Evolutionary conservation across 2,888 invertebrate genomes (phyloP).

Genomic region (Drosophila anomelani): DNA sequence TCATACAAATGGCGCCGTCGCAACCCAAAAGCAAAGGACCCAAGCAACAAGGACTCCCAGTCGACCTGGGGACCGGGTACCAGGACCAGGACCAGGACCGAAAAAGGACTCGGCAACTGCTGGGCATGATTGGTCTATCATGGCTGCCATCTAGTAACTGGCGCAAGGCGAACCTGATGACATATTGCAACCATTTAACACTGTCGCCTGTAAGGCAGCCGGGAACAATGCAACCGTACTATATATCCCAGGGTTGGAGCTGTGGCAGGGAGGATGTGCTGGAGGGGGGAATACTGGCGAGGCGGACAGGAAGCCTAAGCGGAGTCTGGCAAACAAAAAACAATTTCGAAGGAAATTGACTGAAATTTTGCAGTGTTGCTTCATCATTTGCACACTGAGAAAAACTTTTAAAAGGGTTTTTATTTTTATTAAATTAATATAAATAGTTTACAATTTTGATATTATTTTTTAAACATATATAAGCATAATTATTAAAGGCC

Average conservation of each 20-base stretch:
- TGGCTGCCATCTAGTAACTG: conserved; percentile 67
- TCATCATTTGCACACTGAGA: conserved; percentile 63
- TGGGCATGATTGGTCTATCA: conserved; percentile 75
- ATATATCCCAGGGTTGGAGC: conserved; percentile 13
- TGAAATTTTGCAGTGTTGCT: conserved; percentile 80
- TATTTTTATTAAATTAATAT: no score
- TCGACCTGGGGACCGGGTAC: not conserved
- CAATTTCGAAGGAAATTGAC: conserved; percentile 79
- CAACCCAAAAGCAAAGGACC: conserved; percentile 44
- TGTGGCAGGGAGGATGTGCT: not conserved
- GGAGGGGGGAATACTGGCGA: conserved; percentile 1
- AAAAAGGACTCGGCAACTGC: conserved; percentile 40
- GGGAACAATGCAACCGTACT: conserved; percentile 58
- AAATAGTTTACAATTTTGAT: no score
- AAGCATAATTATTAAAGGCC: no score
- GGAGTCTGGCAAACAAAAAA: conserved; percentile 74
- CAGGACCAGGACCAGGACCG: not conserved
- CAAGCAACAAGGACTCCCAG: conserved; percentile 15
- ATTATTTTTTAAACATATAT: no score
- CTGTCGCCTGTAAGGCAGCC: conserved; percentile 73
- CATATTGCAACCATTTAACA: conserved; percentile 83
- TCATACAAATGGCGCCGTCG: conserved; percentile 81
- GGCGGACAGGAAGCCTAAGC: conserved; percentile 62
- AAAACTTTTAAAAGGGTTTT: no score
- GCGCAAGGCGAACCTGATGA: conserved; percentile 74